These are phyloP conservation scores for Cossypha niveicapilla DNA, from an alignment of 2,797 vertebrate species.

Conservation along the genomic window DNA sequence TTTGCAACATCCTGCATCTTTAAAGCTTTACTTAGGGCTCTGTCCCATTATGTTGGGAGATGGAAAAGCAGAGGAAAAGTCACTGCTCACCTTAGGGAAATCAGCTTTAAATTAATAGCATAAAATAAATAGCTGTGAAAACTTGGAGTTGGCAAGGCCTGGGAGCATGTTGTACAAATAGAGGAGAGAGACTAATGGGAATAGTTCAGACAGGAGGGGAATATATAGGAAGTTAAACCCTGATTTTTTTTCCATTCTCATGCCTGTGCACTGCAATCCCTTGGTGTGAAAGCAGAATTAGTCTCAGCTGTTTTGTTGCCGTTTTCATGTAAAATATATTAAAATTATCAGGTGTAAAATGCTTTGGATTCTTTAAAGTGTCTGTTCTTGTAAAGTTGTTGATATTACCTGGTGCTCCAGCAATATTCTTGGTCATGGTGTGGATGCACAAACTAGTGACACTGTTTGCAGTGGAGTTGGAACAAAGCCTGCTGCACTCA, in stretches of 20 bases:
- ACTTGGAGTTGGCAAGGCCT: background rate
- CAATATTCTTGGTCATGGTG: background rate
- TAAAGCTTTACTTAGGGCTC: background rate
- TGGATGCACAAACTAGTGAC: background rate
- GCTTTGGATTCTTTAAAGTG: background rate
- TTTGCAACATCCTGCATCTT: background rate
- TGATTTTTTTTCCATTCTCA: background rate
- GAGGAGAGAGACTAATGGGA: background rate
- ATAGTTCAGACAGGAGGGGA: background rate
- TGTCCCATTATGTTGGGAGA: background rate
- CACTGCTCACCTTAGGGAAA: background rate
- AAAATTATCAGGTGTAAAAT: background rate
- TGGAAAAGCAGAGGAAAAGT: background rate
- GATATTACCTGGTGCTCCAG: background rate
- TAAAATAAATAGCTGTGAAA: conserved; percentile 14
- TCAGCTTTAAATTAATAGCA: conserved; percentile 12
- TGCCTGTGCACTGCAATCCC: background rate
- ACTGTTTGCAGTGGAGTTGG: background rate
- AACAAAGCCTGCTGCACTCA: background rate
- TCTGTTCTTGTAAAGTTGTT: background rate
- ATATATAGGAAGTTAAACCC: background rate
- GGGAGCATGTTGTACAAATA: background rate
- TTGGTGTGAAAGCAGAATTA: background rate
- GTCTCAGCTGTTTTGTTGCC: background rate
- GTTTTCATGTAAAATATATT: background rate